Percentiles rank a stretch among this genome's conserved stretches.
These are phyloP conservation scores for Syngnathus rostellatus DNA, from an alignment of 2,797 vertebrate species.

Conservation along the genomic window DNA sequence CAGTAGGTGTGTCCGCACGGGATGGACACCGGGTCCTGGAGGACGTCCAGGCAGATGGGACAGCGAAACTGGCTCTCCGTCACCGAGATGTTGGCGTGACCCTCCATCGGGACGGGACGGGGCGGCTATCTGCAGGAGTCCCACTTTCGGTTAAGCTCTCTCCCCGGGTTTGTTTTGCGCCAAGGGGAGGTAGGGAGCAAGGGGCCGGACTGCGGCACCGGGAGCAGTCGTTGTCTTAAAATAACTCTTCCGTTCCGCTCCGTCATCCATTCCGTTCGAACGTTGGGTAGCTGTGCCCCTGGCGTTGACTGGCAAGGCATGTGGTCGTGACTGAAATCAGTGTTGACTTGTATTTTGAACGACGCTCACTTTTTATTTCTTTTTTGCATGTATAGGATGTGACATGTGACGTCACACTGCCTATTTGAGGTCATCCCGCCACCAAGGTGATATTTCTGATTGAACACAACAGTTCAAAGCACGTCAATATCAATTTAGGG, in stretches of 20 bases:
- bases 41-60: constrained; percentile 71
- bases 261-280: constrained; percentile 4
- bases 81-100: constrained; percentile 61
- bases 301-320: background rate
- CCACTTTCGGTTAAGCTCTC: background rate
- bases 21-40: constrained; percentile 66
- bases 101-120: constrained; percentile 38
- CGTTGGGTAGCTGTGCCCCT: background rate
- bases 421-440: no score
- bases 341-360: no score
- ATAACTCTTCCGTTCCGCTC: constrained; percentile 24
- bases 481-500: no score
- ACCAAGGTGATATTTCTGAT: no score
- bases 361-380: background rate
- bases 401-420: no score
- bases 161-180: background rate
- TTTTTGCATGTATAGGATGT: no score
- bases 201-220: background rate
- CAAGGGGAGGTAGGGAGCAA: constrained; percentile 4
- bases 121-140: background rate
- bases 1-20: constrained; percentile 78
- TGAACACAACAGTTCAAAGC: no score
- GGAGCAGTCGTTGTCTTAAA: background rate
- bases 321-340: no score
- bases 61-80: constrained; percentile 69